Conservation (phyloP, 2,797 vertebrate genomes). For the Pseudocheirus occidentalis region DNA sequence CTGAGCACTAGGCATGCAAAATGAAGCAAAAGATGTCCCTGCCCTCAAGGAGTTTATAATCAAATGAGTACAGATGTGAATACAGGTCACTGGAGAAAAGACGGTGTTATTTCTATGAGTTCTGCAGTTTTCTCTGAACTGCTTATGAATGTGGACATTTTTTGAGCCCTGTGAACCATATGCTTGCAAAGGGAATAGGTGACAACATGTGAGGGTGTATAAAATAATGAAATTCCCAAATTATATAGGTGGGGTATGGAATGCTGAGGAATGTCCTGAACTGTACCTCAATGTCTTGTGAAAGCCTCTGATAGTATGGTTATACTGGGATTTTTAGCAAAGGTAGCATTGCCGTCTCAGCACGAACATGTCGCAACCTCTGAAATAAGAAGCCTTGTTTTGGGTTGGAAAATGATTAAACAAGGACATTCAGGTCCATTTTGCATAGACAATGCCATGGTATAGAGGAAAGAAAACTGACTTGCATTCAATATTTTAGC, state of each 20-base stretch:
- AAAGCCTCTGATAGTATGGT: neutral
- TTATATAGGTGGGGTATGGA: neutral
- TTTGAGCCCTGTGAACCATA: neutral
- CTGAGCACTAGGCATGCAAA: neutral
- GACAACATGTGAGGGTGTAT: neutral
- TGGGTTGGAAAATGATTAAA: conserved; percentile 5
- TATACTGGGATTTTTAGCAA: neutral
- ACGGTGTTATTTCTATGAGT: neutral
- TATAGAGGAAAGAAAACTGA: neutral
- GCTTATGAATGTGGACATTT: neutral
- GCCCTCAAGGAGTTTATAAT: neutral
- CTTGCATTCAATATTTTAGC: neutral
- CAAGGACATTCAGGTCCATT: neutral
- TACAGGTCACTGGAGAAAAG: neutral
- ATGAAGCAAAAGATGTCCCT: neutral
- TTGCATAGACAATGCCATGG: neutral
- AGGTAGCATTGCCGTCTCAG: neutral
- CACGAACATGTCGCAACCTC: neutral
- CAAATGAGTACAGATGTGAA: neutral
- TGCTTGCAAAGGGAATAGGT: neutral
- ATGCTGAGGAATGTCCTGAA: neutral
- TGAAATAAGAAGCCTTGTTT: neutral
- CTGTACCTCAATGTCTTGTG: neutral
- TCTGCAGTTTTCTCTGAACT: neutral
- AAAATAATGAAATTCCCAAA: neutral